phyloP scores from a whole-genome alignment of 1,140 invertebrate species.

The Drosophila kepulauana region DNA sequence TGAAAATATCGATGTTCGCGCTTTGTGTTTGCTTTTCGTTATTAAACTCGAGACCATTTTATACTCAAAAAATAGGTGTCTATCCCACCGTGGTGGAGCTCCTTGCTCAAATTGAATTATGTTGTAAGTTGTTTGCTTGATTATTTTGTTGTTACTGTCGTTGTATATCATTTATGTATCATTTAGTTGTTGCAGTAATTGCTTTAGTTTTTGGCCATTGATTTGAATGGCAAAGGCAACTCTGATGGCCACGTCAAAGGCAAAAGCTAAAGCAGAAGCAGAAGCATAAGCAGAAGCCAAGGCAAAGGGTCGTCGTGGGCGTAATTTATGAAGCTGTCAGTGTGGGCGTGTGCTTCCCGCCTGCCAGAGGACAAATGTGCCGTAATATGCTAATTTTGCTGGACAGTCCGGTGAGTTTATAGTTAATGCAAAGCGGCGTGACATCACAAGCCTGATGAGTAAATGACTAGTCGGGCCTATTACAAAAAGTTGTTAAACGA shows the following conservation, averaged over 20 bases:
- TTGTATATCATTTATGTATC: constrained; percentile 28
- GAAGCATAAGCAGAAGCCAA: constrained; percentile 16
- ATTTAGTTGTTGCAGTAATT: constrained; percentile 53
- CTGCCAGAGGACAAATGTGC: constrained; percentile 20
- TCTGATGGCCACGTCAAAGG: neutral
- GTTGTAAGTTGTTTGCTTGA: constrained; percentile 59
- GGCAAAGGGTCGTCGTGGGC: constrained; percentile 49
- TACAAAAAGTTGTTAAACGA: constrained; percentile 48
- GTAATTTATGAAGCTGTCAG: constrained; percentile 61
- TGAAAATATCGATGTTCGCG: too few relatives aligned
- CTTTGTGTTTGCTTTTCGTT: too few relatives aligned
- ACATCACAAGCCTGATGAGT: constrained; percentile 44
- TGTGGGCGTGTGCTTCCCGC: constrained; percentile 14
- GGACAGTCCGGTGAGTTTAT: constrained; percentile 17
- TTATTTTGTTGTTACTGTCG: constrained; percentile 38
- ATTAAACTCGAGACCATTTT: too few relatives aligned
- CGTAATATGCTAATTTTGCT: constrained; percentile 44
- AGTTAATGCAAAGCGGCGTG: constrained; percentile 29
- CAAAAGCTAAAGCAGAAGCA: neutral
- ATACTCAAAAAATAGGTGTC: too few relatives aligned
- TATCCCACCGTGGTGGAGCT: neutral
- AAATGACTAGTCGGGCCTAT: constrained; percentile 34
- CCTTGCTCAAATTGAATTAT: constrained; percentile 65
- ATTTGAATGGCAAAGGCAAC: constrained; percentile 45
- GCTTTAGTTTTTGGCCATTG: constrained; percentile 64